Conservation (phyloP, 1,140 invertebrate genomes). For the Megalonaias nervosa region DNA sequence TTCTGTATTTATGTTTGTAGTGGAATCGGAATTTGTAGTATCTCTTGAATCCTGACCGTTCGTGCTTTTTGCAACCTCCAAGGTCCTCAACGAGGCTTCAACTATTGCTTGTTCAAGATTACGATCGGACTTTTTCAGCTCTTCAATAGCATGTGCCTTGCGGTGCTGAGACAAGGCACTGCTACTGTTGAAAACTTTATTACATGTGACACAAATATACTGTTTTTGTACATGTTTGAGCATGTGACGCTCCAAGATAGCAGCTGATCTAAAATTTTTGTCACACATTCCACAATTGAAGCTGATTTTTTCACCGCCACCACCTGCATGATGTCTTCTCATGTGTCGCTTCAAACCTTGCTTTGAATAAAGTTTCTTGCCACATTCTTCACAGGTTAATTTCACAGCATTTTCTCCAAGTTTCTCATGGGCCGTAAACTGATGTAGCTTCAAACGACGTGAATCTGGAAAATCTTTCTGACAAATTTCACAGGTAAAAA, state of each 20-base stretch:
- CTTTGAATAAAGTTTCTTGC: conserved; percentile 33
- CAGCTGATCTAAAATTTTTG: conserved; percentile 26
- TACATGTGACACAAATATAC: conserved; percentile 28
- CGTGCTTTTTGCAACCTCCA: not conserved
- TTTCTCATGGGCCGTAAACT: conserved; percentile 33
- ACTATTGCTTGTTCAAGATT: not conserved
- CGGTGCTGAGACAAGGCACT: not conserved
- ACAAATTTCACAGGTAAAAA: conserved; percentile 34
- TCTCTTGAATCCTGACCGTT: not conserved
- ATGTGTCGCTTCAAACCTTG: conserved; percentile 22
- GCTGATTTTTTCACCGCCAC: conserved; percentile 4
- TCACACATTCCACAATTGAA: conserved; percentile 28
- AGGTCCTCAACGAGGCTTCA: not conserved
- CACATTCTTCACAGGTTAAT: conserved; percentile 28
- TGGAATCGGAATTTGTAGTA: conserved; percentile 1
- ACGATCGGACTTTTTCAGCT: not conserved
- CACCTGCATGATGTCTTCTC: conserved; percentile 13
- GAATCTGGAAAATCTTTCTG: conserved; percentile 33
- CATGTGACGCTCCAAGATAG: conserved; percentile 20
- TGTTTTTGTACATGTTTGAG: conserved; percentile 12
- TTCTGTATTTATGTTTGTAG: not conserved
- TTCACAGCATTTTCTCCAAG: conserved; percentile 19
- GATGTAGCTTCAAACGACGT: conserved; percentile 25
- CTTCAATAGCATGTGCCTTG: not conserved
- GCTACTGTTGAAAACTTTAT: conserved; percentile 8